Conservation (phyloP, 2,888 invertebrate species). For the Ligdia adustata region DNA sequence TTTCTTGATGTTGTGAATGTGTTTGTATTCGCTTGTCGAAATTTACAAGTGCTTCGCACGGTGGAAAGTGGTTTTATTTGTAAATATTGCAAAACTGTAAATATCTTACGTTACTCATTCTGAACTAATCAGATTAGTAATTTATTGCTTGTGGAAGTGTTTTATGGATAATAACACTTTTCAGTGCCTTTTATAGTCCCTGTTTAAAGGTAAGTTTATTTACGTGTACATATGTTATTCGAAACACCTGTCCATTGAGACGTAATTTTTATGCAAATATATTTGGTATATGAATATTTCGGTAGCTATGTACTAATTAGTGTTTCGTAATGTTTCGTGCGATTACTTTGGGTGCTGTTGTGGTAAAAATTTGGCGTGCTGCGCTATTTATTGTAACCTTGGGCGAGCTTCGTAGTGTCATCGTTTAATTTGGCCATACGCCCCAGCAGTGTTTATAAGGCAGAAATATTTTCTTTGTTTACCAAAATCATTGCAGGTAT, state of each 20-base stretch:
- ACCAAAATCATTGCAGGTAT: too few relatives aligned
- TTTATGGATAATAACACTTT: constrained; percentile 55
- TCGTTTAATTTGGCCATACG: constrained; percentile 57
- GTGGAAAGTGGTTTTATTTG: constrained; percentile 72
- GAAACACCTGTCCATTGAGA: constrained; percentile 43
- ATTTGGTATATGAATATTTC: constrained; percentile 38
- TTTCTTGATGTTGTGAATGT: neutral
- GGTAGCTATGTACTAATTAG: constrained; percentile 31
- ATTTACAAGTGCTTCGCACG: constrained; percentile 59
- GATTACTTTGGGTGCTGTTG: constrained; percentile 33
- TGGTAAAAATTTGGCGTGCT: constrained; percentile 37
- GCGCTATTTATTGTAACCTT: constrained; percentile 62
- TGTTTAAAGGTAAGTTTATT: constrained; percentile 55
- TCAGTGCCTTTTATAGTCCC: constrained; percentile 39
- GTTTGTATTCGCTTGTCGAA: constrained; percentile 22
- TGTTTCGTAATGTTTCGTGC: constrained; percentile 41
- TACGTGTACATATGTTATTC: constrained; percentile 35
- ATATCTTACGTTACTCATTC: constrained; percentile 52
- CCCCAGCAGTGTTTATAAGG: constrained; percentile 41
- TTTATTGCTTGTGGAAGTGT: constrained; percentile 51
- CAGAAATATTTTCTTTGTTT: constrained; percentile 30
- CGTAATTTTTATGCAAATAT: constrained; percentile 40
- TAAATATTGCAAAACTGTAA: constrained; percentile 73
- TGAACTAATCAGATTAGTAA: constrained; percentile 36
- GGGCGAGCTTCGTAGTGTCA: constrained; percentile 54